Evolutionary conservation across 1,140 invertebrate species (phyloP).

Genomic region (Meloidogyne chitwoodi): DNA sequence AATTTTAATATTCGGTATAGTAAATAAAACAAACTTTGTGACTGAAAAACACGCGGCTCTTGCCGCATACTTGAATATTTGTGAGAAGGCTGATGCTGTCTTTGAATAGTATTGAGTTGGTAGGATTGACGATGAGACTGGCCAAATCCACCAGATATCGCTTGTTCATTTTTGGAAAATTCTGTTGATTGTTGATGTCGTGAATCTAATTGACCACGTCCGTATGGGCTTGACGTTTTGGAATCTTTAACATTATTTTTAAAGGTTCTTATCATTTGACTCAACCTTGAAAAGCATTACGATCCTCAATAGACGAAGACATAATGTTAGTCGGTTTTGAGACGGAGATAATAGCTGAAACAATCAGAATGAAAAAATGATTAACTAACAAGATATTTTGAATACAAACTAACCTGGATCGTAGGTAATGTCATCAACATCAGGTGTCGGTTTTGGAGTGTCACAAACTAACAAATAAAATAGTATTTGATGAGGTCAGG

Average conservation of each 20-base stretch:
- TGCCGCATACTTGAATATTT: neutral
- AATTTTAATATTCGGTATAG: neutral
- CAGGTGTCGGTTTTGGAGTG: slow-evolving; percentile 5
- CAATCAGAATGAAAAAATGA: too few relatives aligned
- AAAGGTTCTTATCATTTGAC: neutral
- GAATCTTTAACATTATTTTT: neutral
- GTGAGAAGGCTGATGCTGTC: neutral
- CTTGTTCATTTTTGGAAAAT: neutral
- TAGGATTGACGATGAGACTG: neutral
- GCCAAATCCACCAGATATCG: neutral
- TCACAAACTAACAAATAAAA: slow-evolving; percentile 19
- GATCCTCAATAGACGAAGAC: neutral
- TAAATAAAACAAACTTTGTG: neutral
- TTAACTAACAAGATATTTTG: too few relatives aligned
- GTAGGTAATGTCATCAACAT: slow-evolving; percentile 11
- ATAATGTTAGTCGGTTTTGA: neutral
- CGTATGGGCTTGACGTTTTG: neutral
- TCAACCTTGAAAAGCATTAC: neutral
- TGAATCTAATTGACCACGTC: neutral
- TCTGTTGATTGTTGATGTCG: neutral
- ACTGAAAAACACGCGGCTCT: neutral
- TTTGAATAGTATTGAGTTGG: neutral
- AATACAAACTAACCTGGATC: neutral
- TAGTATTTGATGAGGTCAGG: neutral
- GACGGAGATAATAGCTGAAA: slow-evolving; percentile 25